phyloP scores from a whole-genome alignment of 2,888 invertebrate genomes.

The Caenorhabditis panamensis region DNA sequence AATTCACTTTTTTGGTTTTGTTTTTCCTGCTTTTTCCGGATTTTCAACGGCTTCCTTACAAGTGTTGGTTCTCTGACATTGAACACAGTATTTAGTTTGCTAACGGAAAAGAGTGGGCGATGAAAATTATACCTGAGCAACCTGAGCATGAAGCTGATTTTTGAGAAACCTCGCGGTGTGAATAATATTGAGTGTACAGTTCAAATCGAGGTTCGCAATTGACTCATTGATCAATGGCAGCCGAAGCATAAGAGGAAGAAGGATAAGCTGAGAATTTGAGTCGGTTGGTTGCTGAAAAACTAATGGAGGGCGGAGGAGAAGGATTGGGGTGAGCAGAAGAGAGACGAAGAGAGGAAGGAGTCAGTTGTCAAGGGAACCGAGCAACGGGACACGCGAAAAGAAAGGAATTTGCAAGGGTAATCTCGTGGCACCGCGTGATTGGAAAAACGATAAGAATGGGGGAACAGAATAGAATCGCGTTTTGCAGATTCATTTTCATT shows the following conservation, averaged over 20 bases:
- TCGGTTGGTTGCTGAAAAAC: background rate
- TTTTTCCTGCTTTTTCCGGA: background rate
- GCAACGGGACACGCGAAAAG: background rate
- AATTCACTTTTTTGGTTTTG: background rate
- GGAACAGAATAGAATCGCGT: too few relatives aligned
- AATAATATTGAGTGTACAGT: conserved; percentile 46
- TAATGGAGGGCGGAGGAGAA: conserved; percentile 3
- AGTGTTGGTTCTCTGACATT: too few relatives aligned
- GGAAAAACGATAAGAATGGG: background rate
- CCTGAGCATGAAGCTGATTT: conserved; percentile 40
- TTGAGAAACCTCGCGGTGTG: conserved; percentile 32
- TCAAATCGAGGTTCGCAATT: conserved; percentile 19
- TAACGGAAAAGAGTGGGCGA: too few relatives aligned
- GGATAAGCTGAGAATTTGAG: conserved; percentile 1
- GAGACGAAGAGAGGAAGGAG: conserved; percentile 4
- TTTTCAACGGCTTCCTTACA: conserved; percentile 23
- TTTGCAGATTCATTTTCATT: background rate
- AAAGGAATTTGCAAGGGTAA: conserved; percentile 5
- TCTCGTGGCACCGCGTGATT: too few relatives aligned
- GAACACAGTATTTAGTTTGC: too few relatives aligned
- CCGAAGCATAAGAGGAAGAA: conserved; percentile 23
- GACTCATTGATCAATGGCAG: conserved; percentile 27
- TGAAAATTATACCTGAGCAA: conserved; percentile 38
- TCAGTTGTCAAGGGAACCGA: conserved; percentile 37
- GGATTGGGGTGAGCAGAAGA: conserved; percentile 16